phyloP scores from a whole-genome alignment of 2,113 vertebrate species.

The Callocephalon fimbriatum region DNA sequence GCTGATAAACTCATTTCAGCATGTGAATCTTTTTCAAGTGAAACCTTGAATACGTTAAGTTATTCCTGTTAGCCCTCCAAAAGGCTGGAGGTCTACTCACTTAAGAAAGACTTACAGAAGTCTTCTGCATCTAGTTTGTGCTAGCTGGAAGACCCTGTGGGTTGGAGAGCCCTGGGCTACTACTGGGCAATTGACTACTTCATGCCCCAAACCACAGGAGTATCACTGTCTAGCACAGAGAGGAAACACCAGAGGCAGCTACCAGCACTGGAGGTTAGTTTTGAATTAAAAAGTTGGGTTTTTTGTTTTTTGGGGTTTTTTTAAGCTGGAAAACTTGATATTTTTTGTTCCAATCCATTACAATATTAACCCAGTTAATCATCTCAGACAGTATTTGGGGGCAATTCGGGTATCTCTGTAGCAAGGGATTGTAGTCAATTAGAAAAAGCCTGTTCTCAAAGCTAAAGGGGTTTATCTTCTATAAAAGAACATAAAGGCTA shows the following conservation, averaged over 20 bases:
- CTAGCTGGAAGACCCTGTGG: not conserved
- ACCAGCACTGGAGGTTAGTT: not conserved
- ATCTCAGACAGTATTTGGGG: accelerated
- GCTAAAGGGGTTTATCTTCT: not conserved
- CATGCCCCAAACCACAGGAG: not conserved
- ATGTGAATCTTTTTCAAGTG: not conserved
- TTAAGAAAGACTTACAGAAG: not conserved
- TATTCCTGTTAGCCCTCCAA: not conserved
- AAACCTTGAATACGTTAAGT: accelerated
- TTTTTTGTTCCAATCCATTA: not conserved
- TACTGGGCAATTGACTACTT: accelerated
- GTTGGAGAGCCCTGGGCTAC: not conserved
- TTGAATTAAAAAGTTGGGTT: accelerated
- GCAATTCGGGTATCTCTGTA: not conserved
- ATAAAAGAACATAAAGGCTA: not conserved
- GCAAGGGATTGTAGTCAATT: not conserved
- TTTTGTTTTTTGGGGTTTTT: not conserved
- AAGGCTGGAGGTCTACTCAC: accelerated
- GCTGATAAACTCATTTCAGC: not conserved
- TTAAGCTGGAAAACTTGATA: not conserved
- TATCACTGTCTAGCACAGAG: not conserved
- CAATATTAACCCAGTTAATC: not conserved
- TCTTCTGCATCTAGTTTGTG: not conserved
- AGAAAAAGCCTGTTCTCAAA: not conserved
- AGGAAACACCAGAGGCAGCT: not conserved